These are phyloP conservation scores for Malthinus flaveolus DNA, from an alignment of 2,888 invertebrate species.

Conservation along the genomic window DNA sequence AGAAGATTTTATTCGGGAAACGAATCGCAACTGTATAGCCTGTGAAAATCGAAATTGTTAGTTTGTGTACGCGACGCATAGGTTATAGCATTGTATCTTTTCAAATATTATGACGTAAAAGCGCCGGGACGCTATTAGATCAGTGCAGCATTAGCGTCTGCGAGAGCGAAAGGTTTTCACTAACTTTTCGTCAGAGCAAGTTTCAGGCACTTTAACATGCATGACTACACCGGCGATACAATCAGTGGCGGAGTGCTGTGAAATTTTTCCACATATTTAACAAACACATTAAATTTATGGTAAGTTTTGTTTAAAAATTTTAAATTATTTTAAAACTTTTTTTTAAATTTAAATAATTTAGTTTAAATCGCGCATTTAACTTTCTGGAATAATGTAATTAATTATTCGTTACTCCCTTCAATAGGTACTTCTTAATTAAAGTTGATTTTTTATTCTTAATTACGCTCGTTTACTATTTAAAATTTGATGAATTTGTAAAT, in stretches of 20 bases:
- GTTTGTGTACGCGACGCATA: conserved; percentile 23
- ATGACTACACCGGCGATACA: conserved; percentile 37
- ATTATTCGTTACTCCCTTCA: too few species aligned
- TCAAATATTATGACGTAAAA: conserved; percentile 42
- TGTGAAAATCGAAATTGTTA: conserved; percentile 10
- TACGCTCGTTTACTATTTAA: too few species aligned
- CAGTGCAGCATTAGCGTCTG: conserved; percentile 39
- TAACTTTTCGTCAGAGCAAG: conserved; percentile 17
- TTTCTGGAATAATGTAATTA: too few species aligned
- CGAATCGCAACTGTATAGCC: conserved; percentile 27
- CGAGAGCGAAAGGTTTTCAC: conserved; percentile 29
- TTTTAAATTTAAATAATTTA: background rate
- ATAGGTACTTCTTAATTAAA: too few species aligned
- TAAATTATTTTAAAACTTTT: background rate
- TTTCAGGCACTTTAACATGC: conserved; percentile 37
- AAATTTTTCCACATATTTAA: conserved; percentile 23
- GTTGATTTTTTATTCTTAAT: too few species aligned
- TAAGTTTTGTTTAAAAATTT: conserved; percentile 24
- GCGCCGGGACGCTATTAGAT: conserved; percentile 44
- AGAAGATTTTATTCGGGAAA: conserved; percentile 18
- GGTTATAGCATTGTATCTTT: conserved; percentile 29
- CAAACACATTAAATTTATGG: conserved; percentile 25
- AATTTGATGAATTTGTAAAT: too few species aligned
- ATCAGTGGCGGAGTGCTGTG: conserved; percentile 37
- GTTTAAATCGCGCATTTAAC: too few species aligned